Conservation (phyloP, 2,888 invertebrate species). For the Cataglyphis cursor region DNA sequence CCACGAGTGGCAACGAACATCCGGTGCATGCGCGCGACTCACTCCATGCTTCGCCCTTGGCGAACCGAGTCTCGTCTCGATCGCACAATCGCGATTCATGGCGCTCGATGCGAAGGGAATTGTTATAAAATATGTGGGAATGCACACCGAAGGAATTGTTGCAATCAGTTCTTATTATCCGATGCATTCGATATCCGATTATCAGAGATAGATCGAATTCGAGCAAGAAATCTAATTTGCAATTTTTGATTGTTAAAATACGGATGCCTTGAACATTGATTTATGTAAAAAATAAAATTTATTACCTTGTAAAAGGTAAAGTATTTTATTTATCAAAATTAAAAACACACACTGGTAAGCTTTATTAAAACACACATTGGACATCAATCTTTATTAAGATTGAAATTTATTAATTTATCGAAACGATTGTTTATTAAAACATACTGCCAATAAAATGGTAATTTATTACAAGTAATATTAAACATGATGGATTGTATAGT, state of each 20-base stretch:
- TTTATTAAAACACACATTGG: background rate
- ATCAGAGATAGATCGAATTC: background rate
- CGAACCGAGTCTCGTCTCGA: constrained; percentile 4
- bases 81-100: constrained; percentile 32
- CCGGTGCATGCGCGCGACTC: constrained; percentile 5
- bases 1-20: constrained; percentile 31
- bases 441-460: background rate
- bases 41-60: background rate
- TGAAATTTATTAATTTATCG: constrained; percentile 8
- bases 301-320: background rate
- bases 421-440: background rate
- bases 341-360: background rate
- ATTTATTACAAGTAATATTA: background rate
- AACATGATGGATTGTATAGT: background rate
- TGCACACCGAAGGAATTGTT: constrained; percentile 7
- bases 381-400: constrained; percentile 14
- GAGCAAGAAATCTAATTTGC: background rate
- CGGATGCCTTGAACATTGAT: background rate
- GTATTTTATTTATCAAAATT: constrained; percentile 8
- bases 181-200: too few species aligned
- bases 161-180: background rate
- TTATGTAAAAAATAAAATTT: background rate
- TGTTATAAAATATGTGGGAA: background rate
- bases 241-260: background rate
- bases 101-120: background rate